Conservation (phyloP, 2,888 invertebrate genomes). For the Noctua janthe region DNA sequence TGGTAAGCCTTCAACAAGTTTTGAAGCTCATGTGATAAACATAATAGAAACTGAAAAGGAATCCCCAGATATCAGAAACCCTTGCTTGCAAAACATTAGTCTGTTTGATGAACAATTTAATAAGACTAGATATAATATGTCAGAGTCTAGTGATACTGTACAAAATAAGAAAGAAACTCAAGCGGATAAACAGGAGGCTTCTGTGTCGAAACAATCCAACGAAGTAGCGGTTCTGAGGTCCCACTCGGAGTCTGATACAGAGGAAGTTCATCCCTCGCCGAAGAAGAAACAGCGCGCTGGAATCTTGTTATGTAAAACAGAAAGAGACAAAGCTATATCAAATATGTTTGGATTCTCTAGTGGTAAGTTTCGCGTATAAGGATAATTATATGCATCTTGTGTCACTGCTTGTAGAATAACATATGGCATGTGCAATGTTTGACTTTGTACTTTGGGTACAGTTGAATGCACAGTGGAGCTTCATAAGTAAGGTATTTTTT, state of each 20-base stretch:
- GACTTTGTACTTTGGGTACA: background rate
- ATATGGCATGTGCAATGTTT: conserved; percentile 19
- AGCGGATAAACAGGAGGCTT: conserved; percentile 23
- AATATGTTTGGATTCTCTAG: conserved; percentile 84
- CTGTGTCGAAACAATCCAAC: conserved; percentile 47
- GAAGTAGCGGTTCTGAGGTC: conserved; percentile 75
- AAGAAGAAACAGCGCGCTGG: conserved; percentile 51
- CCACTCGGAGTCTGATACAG: conserved; percentile 75
- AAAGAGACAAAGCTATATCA: conserved; percentile 77
- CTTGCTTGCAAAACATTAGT: conserved; percentile 82
- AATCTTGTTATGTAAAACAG: conserved; percentile 60
- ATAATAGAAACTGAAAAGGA: conserved; percentile 24
- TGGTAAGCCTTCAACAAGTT: conserved; percentile 58
- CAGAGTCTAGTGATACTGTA: conserved; percentile 73
- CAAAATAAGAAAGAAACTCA: conserved; percentile 51
- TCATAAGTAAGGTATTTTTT: conserved; percentile 5
- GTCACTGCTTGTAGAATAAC: conserved; percentile 41
- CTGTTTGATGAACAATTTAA: conserved; percentile 80
- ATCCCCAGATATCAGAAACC: conserved; percentile 68
- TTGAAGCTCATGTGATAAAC: conserved; percentile 25
- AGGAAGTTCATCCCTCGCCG: conserved; percentile 34
- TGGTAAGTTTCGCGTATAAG: conserved; percentile 79
- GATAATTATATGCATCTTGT: conserved; percentile 28
- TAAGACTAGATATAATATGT: conserved; percentile 72
- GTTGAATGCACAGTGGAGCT: conserved; percentile 9